These are phyloP conservation scores for Brachionichthys hirsutus DNA, from an alignment of 2,113 vertebrate species.

Conservation along the genomic window DNA sequence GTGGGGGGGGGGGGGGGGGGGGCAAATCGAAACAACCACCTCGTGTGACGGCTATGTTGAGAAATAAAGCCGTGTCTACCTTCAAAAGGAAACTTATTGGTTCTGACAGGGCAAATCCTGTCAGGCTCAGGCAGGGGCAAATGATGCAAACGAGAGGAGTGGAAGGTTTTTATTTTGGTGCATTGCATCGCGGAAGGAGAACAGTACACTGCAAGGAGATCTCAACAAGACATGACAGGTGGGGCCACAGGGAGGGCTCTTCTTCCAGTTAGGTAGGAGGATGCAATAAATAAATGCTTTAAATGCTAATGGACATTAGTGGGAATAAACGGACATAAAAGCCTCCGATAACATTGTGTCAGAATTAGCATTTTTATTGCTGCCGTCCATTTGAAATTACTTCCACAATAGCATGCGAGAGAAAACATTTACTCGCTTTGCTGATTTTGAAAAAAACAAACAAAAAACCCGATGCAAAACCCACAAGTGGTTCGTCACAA, in stretches of 20 bases:
- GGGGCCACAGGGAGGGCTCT: constrained; percentile 37
- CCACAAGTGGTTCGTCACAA: constrained; percentile 1
- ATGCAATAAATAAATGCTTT: constrained; percentile 45
- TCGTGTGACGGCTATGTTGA: constrained; percentile 41
- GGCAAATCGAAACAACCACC: constrained; percentile 66
- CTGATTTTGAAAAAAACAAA: constrained; percentile 6
- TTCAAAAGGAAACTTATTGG: constrained; percentile 65
- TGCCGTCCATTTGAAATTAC: constrained; percentile 51
- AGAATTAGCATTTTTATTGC: constrained; percentile 73
- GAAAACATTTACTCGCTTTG: constrained; percentile 8
- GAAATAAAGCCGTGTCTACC: constrained; percentile 55
- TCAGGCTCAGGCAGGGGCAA: constrained; percentile 33
- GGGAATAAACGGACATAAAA: constrained; percentile 40
- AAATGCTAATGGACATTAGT: constrained; percentile 46
- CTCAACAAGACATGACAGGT: constrained; percentile 39
- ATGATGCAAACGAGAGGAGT: constrained; percentile 35
- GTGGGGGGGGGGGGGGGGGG: constrained; percentile 43
- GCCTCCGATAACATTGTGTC: constrained; percentile 38
- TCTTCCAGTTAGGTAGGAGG: constrained; percentile 34
- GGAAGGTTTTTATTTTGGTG: constrained; percentile 12
- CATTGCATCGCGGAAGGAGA: constrained; percentile 17
- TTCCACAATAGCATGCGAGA: constrained; percentile 6
- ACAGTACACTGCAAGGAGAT: constrained; percentile 32
- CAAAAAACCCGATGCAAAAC: not conserved
- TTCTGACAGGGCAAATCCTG: constrained; percentile 65